phyloP scores from a whole-genome alignment of 1,140 invertebrate species.

The Saxidomus purpurata region DNA sequence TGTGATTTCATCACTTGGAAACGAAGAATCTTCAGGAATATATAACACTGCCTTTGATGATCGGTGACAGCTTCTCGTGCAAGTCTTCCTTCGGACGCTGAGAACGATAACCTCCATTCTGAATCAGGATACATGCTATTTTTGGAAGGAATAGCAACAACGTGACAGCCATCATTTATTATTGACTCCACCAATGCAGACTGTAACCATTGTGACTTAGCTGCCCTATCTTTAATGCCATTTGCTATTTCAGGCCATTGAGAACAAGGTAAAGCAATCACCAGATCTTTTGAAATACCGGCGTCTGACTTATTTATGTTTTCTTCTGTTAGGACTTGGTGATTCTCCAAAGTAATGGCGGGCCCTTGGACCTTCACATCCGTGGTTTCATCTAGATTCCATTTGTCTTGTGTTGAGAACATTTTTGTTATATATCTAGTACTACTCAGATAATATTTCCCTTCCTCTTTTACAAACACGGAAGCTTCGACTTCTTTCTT shows the following conservation, averaged over 20 bases:
- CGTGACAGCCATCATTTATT: constrained; percentile 52
- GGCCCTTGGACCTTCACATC: constrained; percentile 33
- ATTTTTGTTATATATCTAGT: background rate
- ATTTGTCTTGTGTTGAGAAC: background rate
- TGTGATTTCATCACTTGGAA: background rate
- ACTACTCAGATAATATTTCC: background rate
- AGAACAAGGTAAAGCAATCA: constrained; percentile 38
- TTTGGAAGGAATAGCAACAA: constrained; percentile 59
- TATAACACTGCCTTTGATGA: constrained; percentile 63
- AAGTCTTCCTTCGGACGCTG: constrained; percentile 54
- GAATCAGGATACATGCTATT: constrained; percentile 43
- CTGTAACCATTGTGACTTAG: constrained; percentile 37
- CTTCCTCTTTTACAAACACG: background rate
- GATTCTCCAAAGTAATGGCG: constrained; percentile 39
- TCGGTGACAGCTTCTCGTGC: constrained; percentile 57
- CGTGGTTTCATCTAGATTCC: background rate
- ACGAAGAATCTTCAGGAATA: constrained; percentile 62
- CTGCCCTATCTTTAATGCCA: constrained; percentile 22
- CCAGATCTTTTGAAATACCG: constrained; percentile 17
- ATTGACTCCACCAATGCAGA: constrained; percentile 15
- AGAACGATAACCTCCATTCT: constrained; percentile 69
- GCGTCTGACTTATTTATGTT: background rate
- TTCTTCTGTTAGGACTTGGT: background rate
- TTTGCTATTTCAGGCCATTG: constrained; percentile 59
- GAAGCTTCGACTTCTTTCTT: background rate